These are phyloP conservation scores for Temnothorax curvispinosus DNA, from an alignment of 1,140 invertebrate genomes.

Conservation along the genomic window DNA sequence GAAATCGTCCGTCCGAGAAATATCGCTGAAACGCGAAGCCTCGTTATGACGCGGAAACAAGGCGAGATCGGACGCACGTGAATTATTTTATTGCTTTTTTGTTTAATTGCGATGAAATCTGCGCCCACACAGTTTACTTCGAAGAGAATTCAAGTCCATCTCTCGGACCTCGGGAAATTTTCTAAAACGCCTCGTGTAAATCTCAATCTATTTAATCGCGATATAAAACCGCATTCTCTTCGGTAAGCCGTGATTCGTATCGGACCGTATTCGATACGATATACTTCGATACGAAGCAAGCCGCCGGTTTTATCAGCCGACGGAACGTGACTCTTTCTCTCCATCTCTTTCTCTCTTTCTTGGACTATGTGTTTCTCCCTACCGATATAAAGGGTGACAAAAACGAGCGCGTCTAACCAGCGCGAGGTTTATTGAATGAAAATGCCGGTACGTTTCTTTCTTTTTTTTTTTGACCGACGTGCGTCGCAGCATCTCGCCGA, in stretches of 20 bases:
- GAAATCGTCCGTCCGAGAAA: constrained; percentile 1
- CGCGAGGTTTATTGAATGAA: constrained; percentile 76
- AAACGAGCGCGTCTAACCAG: constrained; percentile 35
- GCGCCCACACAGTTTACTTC: not conserved
- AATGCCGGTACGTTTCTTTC: constrained; percentile 69
- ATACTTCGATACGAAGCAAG: constrained; percentile 27
- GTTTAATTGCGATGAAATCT: not conserved
- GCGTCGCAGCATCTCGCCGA: constrained; percentile 67
- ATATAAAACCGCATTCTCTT: not conserved
- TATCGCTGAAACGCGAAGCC: constrained; percentile 21
- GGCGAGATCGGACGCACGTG: not conserved
- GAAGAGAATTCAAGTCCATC: not conserved
- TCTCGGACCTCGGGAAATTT: not conserved
- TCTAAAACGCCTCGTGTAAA: not conserved
- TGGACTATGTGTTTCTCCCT: not conserved
- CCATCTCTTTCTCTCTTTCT: not conserved
- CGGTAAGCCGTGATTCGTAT: constrained; percentile 9
- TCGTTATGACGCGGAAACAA: not conserved
- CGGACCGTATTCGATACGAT: constrained; percentile 21
- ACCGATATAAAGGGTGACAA: constrained; percentile 23
- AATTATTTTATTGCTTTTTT: not conserved
- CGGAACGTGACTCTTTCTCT: not conserved
- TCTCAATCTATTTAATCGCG: constrained; percentile 6
- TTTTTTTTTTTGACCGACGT: constrained; percentile 58
- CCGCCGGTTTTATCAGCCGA: constrained; percentile 37